These are phyloP conservation scores for Balaeniceps rex DNA, from an alignment of 2,113 vertebrate species.

Conservation along the genomic window DNA sequence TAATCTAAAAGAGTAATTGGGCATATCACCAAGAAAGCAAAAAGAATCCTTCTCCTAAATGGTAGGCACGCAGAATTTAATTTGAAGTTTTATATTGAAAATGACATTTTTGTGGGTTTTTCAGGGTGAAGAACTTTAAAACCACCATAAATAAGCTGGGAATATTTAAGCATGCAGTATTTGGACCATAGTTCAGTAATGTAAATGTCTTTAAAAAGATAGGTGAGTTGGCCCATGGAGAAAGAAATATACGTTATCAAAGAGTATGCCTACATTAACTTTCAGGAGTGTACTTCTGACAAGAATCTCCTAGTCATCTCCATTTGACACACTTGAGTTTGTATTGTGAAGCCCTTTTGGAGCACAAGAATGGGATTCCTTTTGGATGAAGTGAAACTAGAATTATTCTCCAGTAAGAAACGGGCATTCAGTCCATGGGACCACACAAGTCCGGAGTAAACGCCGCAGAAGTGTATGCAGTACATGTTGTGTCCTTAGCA, in stretches of 20 bases:
- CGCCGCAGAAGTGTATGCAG: fast-evolving
- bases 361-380: neutral
- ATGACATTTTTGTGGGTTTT: neutral
- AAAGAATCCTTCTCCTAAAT: neutral
- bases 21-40: neutral
- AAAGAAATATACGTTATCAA: neutral
- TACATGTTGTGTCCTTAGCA: neutral
- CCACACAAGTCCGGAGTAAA: neutral
- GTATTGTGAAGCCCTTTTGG: neutral
- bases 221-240: neutral
- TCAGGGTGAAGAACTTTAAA: neutral
- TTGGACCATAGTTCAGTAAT: neutral
- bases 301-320: neutral
- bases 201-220: neutral
- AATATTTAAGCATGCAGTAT: neutral
- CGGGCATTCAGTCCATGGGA: neutral
- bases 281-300: neutral
- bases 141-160: neutral
- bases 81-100: neutral
- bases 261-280: neutral
- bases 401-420: neutral
- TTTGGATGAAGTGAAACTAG: neutral
- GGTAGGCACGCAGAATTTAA: neutral
- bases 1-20: neutral
- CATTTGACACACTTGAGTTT: neutral